Conservation (phyloP, 2,113 vertebrate genomes). For the Pungitius pungitius region DNA sequence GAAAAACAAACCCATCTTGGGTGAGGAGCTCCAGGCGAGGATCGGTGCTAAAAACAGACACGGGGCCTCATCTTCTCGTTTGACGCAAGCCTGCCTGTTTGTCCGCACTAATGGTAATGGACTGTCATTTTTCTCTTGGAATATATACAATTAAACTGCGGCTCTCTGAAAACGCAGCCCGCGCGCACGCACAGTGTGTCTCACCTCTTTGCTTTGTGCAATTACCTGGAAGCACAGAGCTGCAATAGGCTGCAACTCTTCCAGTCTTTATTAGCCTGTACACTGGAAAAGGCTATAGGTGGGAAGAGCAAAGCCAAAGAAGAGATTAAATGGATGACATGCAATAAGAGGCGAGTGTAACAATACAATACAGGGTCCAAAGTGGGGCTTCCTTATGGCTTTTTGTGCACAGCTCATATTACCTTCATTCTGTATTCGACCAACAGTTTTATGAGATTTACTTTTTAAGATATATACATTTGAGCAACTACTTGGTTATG, state of each 20-base stretch:
- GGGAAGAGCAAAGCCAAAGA: not conserved
- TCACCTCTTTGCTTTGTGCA: constrained; percentile 44
- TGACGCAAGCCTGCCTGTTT: constrained; percentile 27
- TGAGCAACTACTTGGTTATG: no score
- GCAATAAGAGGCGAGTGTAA: constrained; percentile 15
- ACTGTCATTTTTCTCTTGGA: constrained; percentile 55
- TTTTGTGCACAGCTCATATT: not conserved
- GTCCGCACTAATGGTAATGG: constrained; percentile 52
- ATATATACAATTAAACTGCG: constrained; percentile 48
- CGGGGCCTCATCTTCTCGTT: not conserved
- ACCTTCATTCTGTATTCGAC: not conserved
- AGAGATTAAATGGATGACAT: not conserved
- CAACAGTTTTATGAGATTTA: not conserved
- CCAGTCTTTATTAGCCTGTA: constrained; percentile 18
- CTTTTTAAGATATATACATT: no score
- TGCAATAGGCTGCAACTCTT: constrained; percentile 22
- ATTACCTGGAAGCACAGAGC: constrained; percentile 38
- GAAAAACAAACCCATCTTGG: constrained; percentile 42
- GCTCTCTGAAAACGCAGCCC: constrained; percentile 28
- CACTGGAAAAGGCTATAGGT: not conserved
- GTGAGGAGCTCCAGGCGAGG: no score
- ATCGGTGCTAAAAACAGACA: no score
- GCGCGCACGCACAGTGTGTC: constrained; percentile 34
- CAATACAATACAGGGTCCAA: not conserved
- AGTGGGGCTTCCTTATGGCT: not conserved